These are phyloP conservation scores for Chrysolina haemoptera DNA, from an alignment of 2,888 invertebrate genomes.

Conservation along the genomic window DNA sequence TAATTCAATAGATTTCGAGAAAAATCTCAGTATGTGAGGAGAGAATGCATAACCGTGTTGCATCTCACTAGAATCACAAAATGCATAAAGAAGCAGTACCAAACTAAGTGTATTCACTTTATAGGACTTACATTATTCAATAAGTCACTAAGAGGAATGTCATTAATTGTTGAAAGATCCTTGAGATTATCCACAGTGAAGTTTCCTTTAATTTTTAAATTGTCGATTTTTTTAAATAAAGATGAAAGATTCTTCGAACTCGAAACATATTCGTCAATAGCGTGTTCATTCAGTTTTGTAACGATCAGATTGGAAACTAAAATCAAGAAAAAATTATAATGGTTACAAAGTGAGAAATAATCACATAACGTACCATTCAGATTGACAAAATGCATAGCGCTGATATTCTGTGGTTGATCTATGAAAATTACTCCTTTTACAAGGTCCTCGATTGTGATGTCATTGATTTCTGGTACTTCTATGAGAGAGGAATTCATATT, in stretches of 20 bases:
- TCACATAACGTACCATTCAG: conserved; percentile 52
- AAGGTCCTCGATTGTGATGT: conserved; percentile 51
- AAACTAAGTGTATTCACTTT: background rate
- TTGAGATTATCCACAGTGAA: conserved; percentile 37
- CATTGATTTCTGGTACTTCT: conserved; percentile 53
- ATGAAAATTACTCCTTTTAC: conserved; percentile 53
- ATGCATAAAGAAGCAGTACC: too few species aligned
- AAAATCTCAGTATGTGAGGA: too few species aligned
- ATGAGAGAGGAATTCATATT: conserved; percentile 48
- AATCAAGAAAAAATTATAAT: conserved; percentile 40
- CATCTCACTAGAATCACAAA: too few species aligned
- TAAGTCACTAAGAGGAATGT: conserved; percentile 51
- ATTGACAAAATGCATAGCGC: conserved; percentile 53
- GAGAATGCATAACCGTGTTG: too few species aligned
- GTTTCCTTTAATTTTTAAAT: conserved; percentile 56
- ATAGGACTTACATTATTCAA: conserved; percentile 52
- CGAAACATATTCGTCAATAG: conserved; percentile 54
- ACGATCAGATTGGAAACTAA: conserved; percentile 55
- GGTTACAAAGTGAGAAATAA: background rate
- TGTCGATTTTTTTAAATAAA: conserved; percentile 49
- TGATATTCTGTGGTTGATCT: conserved; percentile 50
- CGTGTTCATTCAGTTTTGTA: conserved; percentile 54
- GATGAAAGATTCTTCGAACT: conserved; percentile 53
- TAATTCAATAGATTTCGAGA: too few species aligned
- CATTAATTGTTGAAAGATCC: conserved; percentile 56